Evolutionary conservation across 1,140 invertebrate genomes (phyloP).

Genomic region (Drosophila erecta): DNA sequence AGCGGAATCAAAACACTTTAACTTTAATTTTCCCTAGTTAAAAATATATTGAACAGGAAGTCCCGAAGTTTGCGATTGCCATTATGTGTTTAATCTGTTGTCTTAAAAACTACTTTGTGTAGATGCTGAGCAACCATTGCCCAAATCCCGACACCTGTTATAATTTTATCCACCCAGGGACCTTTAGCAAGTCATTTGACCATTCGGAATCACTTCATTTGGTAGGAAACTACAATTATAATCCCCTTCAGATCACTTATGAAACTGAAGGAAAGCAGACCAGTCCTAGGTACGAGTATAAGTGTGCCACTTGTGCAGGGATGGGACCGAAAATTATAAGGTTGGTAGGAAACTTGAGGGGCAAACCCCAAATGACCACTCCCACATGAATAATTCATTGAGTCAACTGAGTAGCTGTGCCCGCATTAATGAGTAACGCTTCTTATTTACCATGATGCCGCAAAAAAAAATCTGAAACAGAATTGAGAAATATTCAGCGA

Average conservation of each 20-base stretch:
- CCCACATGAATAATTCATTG: conserved; percentile 73
- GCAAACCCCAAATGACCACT: conserved; percentile 34
- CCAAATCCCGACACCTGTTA: conserved; percentile 57
- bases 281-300: conserved; percentile 50
- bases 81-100: conserved; percentile 1
- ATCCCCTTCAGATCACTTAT: conserved; percentile 66
- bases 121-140: not conserved
- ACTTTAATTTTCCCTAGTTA: too few relatives aligned
- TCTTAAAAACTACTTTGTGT: not conserved
- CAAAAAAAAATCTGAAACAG: conserved; percentile 39
- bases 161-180: conserved; percentile 11
- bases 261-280: conserved; percentile 25
- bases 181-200: conserved; percentile 50
- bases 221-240: conserved; percentile 16
- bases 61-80: too few relatives aligned
- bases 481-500: conserved; percentile 33
- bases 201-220: conserved; percentile 69
- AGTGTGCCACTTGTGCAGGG: conserved; percentile 66
- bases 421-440: conserved; percentile 75
- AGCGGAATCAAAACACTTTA: too few relatives aligned
- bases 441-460: conserved; percentile 80
- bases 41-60: too few relatives aligned
- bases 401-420: conserved; percentile 44
- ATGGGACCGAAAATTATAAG: conserved; percentile 60
- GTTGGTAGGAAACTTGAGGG: conserved; percentile 13